phyloP scores from a whole-genome alignment of 2,113 vertebrate species.

The Apodemus sylvaticus region DNA sequence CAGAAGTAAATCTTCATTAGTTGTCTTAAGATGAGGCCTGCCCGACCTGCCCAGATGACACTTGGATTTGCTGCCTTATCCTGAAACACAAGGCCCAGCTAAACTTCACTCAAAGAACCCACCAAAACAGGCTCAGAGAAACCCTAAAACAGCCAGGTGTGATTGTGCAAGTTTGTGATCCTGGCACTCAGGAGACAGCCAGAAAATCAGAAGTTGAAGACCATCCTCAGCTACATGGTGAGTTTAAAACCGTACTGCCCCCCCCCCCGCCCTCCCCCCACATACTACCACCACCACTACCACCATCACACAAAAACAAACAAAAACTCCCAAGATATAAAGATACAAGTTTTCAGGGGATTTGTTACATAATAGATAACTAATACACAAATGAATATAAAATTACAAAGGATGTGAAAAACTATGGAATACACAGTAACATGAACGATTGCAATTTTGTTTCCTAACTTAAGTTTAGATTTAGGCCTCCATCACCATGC shows the following conservation, averaged over 20 bases:
- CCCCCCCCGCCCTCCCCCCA: too few species aligned
- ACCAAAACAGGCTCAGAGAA: not conserved
- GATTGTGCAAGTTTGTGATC: not conserved
- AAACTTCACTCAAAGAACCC: not conserved
- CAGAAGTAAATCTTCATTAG: slow-evolving; percentile 23
- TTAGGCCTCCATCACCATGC: not conserved
- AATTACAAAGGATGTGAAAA: not conserved
- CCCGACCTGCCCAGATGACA: not conserved
- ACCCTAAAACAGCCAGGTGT: not conserved
- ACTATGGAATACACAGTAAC: slow-evolving; percentile 19
- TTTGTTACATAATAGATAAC: not conserved
- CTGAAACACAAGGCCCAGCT: not conserved
- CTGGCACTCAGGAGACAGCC: too few species aligned
- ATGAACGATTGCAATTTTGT: not conserved
- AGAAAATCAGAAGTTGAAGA: too few species aligned
- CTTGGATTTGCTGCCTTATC: not conserved
- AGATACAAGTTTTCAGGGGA: not conserved
- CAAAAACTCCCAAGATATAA: not conserved
- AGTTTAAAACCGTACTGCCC: not conserved
- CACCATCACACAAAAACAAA: not conserved
- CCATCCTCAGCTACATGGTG: too few species aligned
- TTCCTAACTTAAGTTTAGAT: slow-evolving; percentile 39
- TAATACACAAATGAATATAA: not conserved
- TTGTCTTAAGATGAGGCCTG: slow-evolving; percentile 11
- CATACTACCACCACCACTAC: too few species aligned